Conservation (phyloP, 2,888 invertebrate genomes). For the Thecophora atra region DNA sequence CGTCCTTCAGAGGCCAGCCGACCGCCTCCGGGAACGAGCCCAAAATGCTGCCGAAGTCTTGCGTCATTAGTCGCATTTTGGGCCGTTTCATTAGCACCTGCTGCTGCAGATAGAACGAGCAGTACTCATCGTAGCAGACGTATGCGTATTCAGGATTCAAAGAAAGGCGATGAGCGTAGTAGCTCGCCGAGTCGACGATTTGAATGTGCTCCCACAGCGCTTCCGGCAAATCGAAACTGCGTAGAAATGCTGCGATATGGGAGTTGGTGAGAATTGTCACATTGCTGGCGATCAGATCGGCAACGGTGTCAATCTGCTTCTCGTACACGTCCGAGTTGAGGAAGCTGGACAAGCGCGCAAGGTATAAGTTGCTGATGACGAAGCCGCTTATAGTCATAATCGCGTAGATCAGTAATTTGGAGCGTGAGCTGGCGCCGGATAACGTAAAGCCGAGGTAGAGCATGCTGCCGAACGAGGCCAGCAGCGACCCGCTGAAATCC, state of each 20-base stretch:
- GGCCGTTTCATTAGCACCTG: conserved; percentile 25
- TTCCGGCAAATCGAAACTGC: neutral
- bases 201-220: neutral
- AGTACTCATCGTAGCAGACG: neutral
- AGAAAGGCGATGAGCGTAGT: neutral
- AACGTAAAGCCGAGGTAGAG: conserved; percentile 18
- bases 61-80: neutral
- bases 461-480: conserved; percentile 12
- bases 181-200: neutral
- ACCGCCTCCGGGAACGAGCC: neutral
- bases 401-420: neutral
- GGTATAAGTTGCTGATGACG: conserved; percentile 30
- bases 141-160: conserved; percentile 30
- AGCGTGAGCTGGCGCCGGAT: neutral
- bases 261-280: conserved; percentile 14
- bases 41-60: neutral
- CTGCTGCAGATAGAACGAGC: conserved; percentile 21
- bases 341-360: conserved; percentile 32
- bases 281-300: conserved; percentile 25
- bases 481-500: conserved; percentile 13
- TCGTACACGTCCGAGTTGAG: conserved; percentile 28
- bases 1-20: conserved; percentile 34
- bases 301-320: conserved; percentile 22
- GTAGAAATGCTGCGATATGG: neutral
- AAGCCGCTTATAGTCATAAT: conserved; percentile 24